Evolutionary conservation across 2,888 invertebrate species (phyloP).

Genomic region (Xestia rhomboidea): DNA sequence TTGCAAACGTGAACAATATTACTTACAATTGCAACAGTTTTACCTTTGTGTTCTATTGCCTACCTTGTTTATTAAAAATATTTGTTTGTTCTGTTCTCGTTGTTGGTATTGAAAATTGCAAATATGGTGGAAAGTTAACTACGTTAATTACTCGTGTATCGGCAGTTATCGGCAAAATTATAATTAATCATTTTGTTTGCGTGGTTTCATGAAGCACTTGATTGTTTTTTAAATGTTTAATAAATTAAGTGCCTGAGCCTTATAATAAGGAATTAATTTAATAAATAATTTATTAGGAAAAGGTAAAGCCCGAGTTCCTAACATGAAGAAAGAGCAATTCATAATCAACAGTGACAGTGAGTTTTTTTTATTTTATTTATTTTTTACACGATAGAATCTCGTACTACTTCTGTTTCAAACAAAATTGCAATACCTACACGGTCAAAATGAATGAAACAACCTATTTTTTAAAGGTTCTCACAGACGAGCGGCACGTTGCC

Average conservation of each 20-base stretch:
- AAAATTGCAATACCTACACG: not conserved
- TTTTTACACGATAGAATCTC: no score
- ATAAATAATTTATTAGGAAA: not conserved
- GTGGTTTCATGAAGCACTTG: not conserved
- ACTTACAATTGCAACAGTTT: slow-evolving; percentile 44
- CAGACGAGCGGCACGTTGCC: no score
- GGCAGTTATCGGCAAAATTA: not conserved
- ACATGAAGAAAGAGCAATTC: no score
- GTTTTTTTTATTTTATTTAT: no score
- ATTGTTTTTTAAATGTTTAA: not conserved
- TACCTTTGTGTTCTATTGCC: slow-evolving; percentile 34
- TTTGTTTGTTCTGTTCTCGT: slow-evolving; percentile 12
- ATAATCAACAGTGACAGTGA: not conserved
- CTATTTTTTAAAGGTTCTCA: no score
- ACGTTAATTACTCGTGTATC: not conserved
- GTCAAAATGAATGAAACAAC: not conserved
- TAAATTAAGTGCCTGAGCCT: not conserved
- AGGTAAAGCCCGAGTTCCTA: not conserved
- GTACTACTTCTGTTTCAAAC: not conserved
- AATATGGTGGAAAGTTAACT: not conserved
- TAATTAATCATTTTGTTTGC: not conserved
- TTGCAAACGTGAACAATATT: slow-evolving; percentile 48
- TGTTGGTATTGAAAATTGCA: not conserved
- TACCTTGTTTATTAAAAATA: slow-evolving; percentile 43
- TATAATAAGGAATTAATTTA: not conserved